Evolutionary conservation across 2,888 invertebrate genomes (phyloP), one percentile per base, ranked within the genome.

Genomic region (Apotomis capreana): DNA sequence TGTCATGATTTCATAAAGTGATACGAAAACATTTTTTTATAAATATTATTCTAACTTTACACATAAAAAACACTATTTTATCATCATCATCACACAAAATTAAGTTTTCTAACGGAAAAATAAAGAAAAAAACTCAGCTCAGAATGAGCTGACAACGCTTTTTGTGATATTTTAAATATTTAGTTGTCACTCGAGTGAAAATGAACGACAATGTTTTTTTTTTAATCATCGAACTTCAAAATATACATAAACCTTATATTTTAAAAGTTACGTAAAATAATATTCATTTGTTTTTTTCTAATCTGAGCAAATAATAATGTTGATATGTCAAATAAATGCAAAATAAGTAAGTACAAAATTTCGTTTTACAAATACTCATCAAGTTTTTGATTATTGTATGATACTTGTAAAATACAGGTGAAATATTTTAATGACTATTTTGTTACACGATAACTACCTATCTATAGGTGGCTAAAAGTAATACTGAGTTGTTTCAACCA

Each of bases 1-100:
- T 72, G 62, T 68, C 72, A 63, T 72, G 52, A 72, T 72, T 72
- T 63, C 46, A 62, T 68, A 61, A 60, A 55, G 26, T 57, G 5
- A 51, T 55, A 61, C 37, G 26, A 68, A 68, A 59, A 68, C 9
- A 59, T 49, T 49, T 6, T 5, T 49, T 9, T 49, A 72, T 72
- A 54, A 63, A 68, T 15, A 37, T 64, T 71, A 58, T n/a, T 58
- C 37, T 71, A 58, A 6, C n/a, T 10, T 58, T 36, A 37, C 37
- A 58, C 5, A n/a, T 58, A 58, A 5, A 58, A 58, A 58, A 65
- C 55, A 26, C 15, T 64, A 54, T 52, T 26, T 26, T 13, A 44
- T 15, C 2, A 36, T 36, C 15, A 44, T 15, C 2, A 36, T 36
- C 15, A 64, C 15, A 64, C 58, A 3, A 58, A 58, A 58, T 37